Base-by-base conservation (phyloP, 2,888 invertebrate species). In the Drosophila cyrtoloma region DNA sequence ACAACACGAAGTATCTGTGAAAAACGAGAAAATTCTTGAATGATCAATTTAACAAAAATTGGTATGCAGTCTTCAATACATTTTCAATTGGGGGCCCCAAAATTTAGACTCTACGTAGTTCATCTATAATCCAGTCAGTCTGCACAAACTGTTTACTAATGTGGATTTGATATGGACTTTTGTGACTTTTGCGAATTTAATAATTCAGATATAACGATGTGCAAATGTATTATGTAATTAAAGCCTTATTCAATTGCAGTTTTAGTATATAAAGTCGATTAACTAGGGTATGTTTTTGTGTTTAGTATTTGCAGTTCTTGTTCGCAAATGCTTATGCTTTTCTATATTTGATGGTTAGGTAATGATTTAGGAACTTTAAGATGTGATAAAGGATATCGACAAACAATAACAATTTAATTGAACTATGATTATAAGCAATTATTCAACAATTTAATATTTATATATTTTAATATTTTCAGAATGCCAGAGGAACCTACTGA, bases 401-500 rank as follows among this genome's bases (percentile, higher is more conserved):
- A 44, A 5, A 22, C 5, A 22, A 44, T 42, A 12, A n/a, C n/a
- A 44, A 22, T 44, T 44, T 2, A 44, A 22, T 44, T 44, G 2
- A 44, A 44, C 5, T 22, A 5, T 22, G n/a, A 12, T 12, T 7
- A 47, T 22, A 16, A 47, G 19, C 30, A 51, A 19, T 28, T 12
- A 28, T 52, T 30, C 4, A 55, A 55, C 0, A 26, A 35, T 10
- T 37, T 26, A 5, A 39, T 19, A 56, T 33, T 51, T 19, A 50
- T 56, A 32, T 61, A 28, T 30, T 32, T 84, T n/a, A 19, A 19
- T 51, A 10, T 37, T 56, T 89, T 75, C 92, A 95, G 95, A 94
- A 96, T 96, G 96, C 96, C 96, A 59, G 92, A 94, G 79, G 94
- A 94, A 82, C 95, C 95, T 91, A 94, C 94, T 81, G 92, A 92